phyloP scores from a whole-genome alignment of 1,140 invertebrate species.

The Babylonia areolata region DNA sequence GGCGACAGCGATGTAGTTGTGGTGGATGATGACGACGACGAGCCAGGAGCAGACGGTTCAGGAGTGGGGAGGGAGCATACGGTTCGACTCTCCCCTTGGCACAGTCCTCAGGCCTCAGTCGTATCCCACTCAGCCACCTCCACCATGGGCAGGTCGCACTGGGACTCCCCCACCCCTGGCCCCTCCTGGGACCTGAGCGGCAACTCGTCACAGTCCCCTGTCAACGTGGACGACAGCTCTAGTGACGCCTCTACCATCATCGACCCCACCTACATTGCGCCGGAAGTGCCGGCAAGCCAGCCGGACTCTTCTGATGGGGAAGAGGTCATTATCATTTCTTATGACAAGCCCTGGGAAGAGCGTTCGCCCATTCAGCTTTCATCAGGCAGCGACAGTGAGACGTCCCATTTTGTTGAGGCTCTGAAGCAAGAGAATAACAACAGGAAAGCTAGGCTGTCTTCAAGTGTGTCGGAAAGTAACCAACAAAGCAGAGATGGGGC shows the following conservation, averaged over 20 bases:
- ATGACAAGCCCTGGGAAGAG: constrained; percentile 78
- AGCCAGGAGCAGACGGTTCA: constrained; percentile 12
- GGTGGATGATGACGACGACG: constrained; percentile 32
- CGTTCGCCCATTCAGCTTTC: constrained; percentile 78
- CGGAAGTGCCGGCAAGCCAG: not conserved
- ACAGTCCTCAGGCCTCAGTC: not conserved
- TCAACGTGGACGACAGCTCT: constrained; percentile 35
- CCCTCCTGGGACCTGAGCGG: constrained; percentile 52
- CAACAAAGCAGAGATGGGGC: not conserved
- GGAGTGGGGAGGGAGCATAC: not conserved
- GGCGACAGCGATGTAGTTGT: constrained; percentile 58
- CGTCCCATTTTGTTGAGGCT: constrained; percentile 40
- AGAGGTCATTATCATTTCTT: constrained; percentile 75
- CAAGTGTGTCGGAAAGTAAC: not conserved
- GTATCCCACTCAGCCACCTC: not conserved
- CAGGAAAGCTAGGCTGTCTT: constrained; percentile 9
- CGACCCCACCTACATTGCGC: not conserved
- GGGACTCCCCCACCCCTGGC: constrained; percentile 68
- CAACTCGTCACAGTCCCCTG: constrained; percentile 16
- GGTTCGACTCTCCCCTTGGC: not conserved
- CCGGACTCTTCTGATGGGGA: constrained; percentile 46
- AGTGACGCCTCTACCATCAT: constrained; percentile 41
- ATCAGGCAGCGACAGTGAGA: constrained; percentile 73
- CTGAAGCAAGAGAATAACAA: constrained; percentile 44
- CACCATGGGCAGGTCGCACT: constrained; percentile 41